Percentiles rank a stretch among this genome's conserved stretches.
Conservation (phyloP, 2,888 invertebrate genomes). For the Cabera pusaria region DNA sequence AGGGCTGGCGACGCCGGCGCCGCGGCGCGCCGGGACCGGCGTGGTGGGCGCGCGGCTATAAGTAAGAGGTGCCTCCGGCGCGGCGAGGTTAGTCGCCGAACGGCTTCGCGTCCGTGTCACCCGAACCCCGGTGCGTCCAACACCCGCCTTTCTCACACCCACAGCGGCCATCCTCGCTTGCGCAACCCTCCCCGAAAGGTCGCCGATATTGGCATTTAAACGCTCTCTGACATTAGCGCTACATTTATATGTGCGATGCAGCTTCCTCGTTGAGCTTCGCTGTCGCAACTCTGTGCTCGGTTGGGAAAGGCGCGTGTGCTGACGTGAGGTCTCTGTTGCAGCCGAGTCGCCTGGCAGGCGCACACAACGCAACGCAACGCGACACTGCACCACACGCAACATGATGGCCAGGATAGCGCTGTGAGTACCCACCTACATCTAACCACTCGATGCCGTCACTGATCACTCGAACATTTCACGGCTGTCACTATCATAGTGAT, state of each 20-base stretch:
- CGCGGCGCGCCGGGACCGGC: conserved; percentile 29
- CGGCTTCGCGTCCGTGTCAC: conserved; percentile 73
- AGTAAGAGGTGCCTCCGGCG: conserved; percentile 75
- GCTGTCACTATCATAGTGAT: conserved; percentile 25
- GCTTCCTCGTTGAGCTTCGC: conserved; percentile 79
- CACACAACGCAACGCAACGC: conserved; percentile 38
- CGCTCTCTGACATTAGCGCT: conserved; percentile 82
- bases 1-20: conserved; percentile 20
- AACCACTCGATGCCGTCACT: conserved; percentile 14
- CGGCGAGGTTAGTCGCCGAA: conserved; percentile 81
- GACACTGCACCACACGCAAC: conserved; percentile 41
- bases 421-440: conserved; percentile 56
- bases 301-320: conserved; percentile 79
- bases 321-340: conserved; percentile 78
- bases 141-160: conserved; percentile 77
- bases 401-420: conserved; percentile 71
- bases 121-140: conserved; percentile 63
- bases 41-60: conserved; percentile 75
- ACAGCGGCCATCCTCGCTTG: conserved; percentile 75
- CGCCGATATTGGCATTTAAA: conserved; percentile 81
- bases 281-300: conserved; percentile 75
- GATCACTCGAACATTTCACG: conserved; percentile 20
- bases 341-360: conserved; percentile 61
- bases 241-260: conserved; percentile 79
- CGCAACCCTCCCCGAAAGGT: conserved; percentile 79